These are phyloP conservation scores for Leuctra nigra DNA, from an alignment of 2,888 invertebrate genomes.

Conservation along the genomic window DNA sequence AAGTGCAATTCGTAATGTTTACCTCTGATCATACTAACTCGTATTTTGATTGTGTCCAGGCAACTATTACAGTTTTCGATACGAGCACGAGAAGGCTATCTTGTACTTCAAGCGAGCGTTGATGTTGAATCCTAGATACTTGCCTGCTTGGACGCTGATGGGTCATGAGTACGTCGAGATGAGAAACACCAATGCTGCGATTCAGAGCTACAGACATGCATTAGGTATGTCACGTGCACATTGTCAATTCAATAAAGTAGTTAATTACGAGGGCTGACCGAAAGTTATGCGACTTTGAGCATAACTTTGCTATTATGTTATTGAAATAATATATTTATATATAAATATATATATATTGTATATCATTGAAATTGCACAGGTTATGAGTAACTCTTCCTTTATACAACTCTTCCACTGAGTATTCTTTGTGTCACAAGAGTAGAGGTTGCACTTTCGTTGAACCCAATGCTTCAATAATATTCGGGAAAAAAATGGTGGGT, in stretches of 20 bases:
- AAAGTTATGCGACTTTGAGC: not conserved
- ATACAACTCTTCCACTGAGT: no score
- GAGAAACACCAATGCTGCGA: conserved; percentile 97
- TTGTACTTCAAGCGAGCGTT: conserved; percentile 93
- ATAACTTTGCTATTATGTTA: no score
- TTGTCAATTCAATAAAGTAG: no score
- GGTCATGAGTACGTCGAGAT: conserved; percentile 99
- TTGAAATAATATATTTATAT: no score
- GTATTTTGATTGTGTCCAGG: conserved; percentile 46
- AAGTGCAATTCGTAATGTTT: not conserved
- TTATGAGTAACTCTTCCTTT: no score
- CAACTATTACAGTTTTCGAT: conserved; percentile 92
- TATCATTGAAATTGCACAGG: no score
- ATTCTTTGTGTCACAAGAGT: no score
- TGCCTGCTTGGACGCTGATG: conserved; percentile 96
- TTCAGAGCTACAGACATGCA: conserved; percentile 94
- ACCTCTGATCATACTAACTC: not conserved
- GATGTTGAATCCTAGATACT: conserved; percentile 86
- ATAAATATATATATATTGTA: no score
- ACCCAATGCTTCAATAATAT: no score
- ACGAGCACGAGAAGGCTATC: conserved; percentile 97
- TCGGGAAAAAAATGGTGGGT: no score
- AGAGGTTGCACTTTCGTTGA: no score
- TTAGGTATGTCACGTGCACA: conserved; percentile 59
- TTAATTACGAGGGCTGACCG: no score